Conservation (phyloP, 2,888 invertebrate genomes). For the Meiosimyza platycephala region DNA sequence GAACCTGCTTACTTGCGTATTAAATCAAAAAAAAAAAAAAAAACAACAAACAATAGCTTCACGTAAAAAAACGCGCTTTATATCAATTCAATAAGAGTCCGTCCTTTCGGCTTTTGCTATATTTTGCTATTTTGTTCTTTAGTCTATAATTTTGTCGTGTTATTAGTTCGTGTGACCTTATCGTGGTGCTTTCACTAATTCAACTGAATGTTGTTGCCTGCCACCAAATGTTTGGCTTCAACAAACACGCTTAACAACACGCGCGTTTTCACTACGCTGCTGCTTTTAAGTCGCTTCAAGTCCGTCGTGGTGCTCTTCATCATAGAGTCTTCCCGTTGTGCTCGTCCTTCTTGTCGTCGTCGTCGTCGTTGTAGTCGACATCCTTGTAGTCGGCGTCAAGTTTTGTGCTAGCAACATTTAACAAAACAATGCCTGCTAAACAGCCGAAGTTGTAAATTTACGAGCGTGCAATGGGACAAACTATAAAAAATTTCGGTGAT, state of each 20-base stretch:
- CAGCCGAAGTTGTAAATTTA: neutral
- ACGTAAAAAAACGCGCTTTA: neutral
- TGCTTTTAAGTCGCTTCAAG: slow-evolving; percentile 49
- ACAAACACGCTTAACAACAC: slow-evolving; percentile 43
- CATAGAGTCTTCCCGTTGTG: slow-evolving; percentile 2
- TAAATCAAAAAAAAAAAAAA: neutral
- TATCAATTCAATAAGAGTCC: neutral
- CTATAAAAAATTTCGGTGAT: neutral
- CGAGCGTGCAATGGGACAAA: neutral
- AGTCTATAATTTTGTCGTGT: neutral
- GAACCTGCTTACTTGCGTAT: neutral
- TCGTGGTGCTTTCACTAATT: slow-evolving; percentile 55
- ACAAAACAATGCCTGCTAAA: neutral
- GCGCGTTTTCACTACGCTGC: slow-evolving; percentile 33
- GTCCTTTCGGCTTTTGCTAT: neutral
- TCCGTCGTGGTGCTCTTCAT: neutral
- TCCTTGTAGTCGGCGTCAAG: neutral
- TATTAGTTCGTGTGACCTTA: slow-evolving; percentile 48
- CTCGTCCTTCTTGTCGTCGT: neutral
- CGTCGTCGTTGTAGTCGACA: neutral
- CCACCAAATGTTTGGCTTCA: slow-evolving; percentile 38
- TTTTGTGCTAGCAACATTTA: slow-evolving; percentile 18
- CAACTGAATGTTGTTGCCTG: slow-evolving; percentile 51
- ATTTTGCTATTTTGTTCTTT: neutral
- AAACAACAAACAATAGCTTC: neutral